Conservation (phyloP, 1,140 invertebrate genomes). For the Tetramorium parvispinum region DNA sequence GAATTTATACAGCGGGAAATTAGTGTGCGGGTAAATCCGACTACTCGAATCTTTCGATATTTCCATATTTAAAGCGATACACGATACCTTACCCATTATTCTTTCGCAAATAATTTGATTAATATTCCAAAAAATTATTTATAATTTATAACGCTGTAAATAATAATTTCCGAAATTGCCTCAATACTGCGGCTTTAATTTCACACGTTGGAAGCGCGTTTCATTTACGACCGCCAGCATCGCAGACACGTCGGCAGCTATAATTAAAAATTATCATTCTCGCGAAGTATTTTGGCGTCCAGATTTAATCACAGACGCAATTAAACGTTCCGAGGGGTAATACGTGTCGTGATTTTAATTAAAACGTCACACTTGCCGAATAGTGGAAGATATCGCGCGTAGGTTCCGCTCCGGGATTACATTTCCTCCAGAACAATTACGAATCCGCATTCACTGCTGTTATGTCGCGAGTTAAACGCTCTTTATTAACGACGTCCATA, state of each 20-base stretch:
- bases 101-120: neutral
- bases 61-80: neutral
- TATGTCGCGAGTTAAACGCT: conserved; percentile 31
- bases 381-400: conserved; percentile 44
- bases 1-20: conserved; percentile 48
- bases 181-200: conserved; percentile 8
- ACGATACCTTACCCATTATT: neutral
- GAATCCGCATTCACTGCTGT: neutral
- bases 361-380: conserved; percentile 56
- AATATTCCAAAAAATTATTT: neutral
- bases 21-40: conserved; percentile 25
- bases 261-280: conserved; percentile 61
- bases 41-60: conserved; percentile 5
- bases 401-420: conserved; percentile 38
- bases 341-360: conserved; percentile 60
- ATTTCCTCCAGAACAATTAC: conserved; percentile 45
- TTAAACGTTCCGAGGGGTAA: conserved; percentile 50
- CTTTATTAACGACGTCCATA: neutral
- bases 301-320: conserved; percentile 55
- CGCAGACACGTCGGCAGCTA: conserved; percentile 14
- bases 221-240: neutral
- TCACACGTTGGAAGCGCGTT: neutral
- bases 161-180: neutral
- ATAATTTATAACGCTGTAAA: neutral
- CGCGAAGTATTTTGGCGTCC: conserved; percentile 41